These are phyloP conservation scores for Parnassius smintheus DNA, from an alignment of 2,888 invertebrate genomes.

Conservation along the genomic window DNA sequence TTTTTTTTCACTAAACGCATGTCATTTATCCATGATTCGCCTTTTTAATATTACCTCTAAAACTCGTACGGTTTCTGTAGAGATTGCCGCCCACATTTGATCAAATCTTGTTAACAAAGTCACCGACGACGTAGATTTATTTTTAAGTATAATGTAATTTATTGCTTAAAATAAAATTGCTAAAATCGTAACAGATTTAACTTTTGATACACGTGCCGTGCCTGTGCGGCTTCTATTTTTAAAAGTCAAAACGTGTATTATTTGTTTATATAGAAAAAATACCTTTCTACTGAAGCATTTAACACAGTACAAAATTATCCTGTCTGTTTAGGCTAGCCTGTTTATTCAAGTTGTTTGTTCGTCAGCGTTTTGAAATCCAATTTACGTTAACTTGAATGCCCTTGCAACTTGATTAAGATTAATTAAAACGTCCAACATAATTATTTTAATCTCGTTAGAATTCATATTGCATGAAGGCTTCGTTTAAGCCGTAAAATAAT, in stretches of 20 bases:
- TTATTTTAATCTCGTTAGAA: constrained; percentile 60
- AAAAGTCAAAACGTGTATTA: neutral
- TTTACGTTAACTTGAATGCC: constrained; percentile 48
- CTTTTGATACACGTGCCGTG: too few relatives aligned
- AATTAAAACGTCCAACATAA: constrained; percentile 58
- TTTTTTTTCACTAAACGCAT: too few relatives aligned
- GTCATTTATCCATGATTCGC: too few relatives aligned
- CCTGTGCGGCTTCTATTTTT: too few relatives aligned
- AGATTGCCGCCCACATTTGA: too few relatives aligned
- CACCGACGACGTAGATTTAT: too few relatives aligned
- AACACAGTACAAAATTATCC: constrained; percentile 9
- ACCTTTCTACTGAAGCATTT: neutral
- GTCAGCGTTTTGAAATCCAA: constrained; percentile 42
- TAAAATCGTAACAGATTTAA: too few relatives aligned
- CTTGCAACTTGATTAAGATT: constrained; percentile 50
- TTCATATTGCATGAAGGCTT: constrained; percentile 1
- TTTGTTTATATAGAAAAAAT: neutral
- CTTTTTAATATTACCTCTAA: too few relatives aligned
- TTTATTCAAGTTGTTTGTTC: constrained; percentile 16
- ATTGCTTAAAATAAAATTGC: too few relatives aligned
- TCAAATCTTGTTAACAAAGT: too few relatives aligned
- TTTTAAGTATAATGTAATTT: too few relatives aligned
- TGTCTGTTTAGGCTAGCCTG: constrained; percentile 7
- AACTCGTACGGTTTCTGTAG: too few relatives aligned
- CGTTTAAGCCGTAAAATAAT: constrained; percentile 2